A percentile compares a stretch with the other conserved stretches of the same genome.
phyloP scores from a whole-genome alignment of 2,113 vertebrate species.

The Psittacara wagleri region DNA sequence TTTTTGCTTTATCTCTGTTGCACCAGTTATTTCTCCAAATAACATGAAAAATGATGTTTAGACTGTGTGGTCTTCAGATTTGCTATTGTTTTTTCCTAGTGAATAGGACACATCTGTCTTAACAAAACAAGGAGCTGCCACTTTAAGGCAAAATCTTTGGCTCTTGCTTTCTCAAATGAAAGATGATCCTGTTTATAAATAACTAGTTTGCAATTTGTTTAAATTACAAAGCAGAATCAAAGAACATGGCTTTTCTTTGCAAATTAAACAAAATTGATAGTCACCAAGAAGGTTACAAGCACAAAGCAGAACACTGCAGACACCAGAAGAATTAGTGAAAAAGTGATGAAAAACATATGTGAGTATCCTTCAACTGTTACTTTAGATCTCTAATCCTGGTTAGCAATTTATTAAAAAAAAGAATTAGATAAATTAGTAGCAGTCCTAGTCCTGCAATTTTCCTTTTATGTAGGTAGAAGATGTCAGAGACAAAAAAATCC shows the following conservation, averaged over 20 bases:
- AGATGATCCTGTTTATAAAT: background rate
- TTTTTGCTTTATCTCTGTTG: background rate
- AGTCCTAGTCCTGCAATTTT: background rate
- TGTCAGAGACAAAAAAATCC: background rate
- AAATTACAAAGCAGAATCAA: background rate
- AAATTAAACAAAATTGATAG: background rate
- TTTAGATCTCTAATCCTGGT: background rate
- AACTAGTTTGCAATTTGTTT: background rate
- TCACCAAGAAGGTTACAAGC: background rate
- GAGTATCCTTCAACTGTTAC: background rate
- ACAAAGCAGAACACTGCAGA: background rate
- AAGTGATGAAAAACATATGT: background rate
- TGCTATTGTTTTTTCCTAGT: background rate
- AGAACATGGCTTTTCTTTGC: background rate
- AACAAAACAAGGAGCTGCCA: background rate
- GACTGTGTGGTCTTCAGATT: background rate
- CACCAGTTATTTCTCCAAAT: background rate
- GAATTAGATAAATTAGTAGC: background rate
- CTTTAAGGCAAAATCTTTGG: conserved; percentile 5
- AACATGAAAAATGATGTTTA: background rate
- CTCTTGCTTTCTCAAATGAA: background rate
- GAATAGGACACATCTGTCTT: background rate
- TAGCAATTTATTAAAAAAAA: background rate
- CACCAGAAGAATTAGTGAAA: background rate
- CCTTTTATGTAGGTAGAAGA: background rate